phyloP scores from a whole-genome alignment of 2,113 vertebrate species.

The Emydocephalus ijimae region DNA sequence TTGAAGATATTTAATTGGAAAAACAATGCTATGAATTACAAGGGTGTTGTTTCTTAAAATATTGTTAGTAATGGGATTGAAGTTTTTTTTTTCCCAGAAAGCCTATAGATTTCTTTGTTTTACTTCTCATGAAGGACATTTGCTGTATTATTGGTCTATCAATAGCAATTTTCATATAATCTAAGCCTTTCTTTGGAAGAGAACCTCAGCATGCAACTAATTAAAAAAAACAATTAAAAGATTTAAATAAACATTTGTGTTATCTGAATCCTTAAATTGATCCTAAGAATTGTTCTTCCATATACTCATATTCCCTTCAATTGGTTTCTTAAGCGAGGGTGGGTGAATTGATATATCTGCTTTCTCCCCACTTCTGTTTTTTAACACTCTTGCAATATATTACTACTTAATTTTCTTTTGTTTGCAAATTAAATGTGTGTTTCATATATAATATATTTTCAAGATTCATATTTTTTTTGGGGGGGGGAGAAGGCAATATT shows the following conservation, averaged over 20 bases:
- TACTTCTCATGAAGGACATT: background rate
- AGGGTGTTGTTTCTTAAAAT: background rate
- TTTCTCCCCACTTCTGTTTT: background rate
- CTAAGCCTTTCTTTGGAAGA: background rate
- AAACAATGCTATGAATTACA: background rate
- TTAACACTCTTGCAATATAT: background rate
- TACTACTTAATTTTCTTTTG: background rate
- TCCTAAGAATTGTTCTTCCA: background rate
- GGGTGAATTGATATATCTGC: background rate
- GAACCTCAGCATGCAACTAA: background rate
- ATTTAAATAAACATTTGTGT: background rate
- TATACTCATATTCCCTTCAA: background rate
- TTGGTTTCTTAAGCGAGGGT: background rate
- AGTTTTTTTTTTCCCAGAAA: background rate
- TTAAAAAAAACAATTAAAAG: background rate
- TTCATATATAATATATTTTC: background rate
- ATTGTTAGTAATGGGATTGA: background rate
- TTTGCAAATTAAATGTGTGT: background rate
- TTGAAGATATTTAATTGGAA: background rate
- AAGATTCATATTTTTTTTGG: background rate
- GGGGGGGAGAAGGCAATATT: background rate
- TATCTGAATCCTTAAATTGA: background rate
- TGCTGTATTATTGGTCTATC: background rate
- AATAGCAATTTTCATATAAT: background rate
- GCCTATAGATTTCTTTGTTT: background rate